These are phyloP conservation scores for Phyllotreta cruciferae DNA, from an alignment of 2,888 invertebrate species.

Conservation along the genomic window DNA sequence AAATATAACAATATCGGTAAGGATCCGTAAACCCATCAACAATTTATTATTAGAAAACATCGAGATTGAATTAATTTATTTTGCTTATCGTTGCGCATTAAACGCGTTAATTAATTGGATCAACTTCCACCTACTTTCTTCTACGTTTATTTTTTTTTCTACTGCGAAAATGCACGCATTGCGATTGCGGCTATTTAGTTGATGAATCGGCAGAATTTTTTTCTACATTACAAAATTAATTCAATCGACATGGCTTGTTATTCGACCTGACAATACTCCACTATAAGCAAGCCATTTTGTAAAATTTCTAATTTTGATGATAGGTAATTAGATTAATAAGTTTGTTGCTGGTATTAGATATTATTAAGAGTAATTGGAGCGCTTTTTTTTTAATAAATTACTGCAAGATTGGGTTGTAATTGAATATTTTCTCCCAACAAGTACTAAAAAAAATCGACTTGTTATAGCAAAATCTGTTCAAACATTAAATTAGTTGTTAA, in stretches of 20 bases:
- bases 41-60: constrained; percentile 30
- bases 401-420: too few species aligned
- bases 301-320: constrained; percentile 2
- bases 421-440: too few species aligned
- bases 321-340: not conserved
- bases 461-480: too few species aligned
- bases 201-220: constrained; percentile 15
- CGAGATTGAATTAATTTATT: constrained; percentile 31
- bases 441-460: too few species aligned
- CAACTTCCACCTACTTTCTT: constrained; percentile 28
- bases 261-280: not conserved
- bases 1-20: constrained; percentile 13
- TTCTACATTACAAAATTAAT: constrained; percentile 2
- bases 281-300: not conserved
- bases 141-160: constrained; percentile 11
- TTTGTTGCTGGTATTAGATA: too few species aligned
- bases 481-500: too few species aligned
- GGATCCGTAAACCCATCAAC: not conserved
- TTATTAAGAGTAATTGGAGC: too few species aligned
- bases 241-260: constrained; percentile 3
- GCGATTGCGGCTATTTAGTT: constrained; percentile 6
- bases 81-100: constrained; percentile 27
- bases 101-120: constrained; percentile 22
- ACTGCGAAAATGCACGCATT: constrained; percentile 16
- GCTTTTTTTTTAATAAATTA: too few species aligned